phyloP scores from a whole-genome alignment of 2,797 vertebrate genomes.

The Echeneis naucrates region DNA sequence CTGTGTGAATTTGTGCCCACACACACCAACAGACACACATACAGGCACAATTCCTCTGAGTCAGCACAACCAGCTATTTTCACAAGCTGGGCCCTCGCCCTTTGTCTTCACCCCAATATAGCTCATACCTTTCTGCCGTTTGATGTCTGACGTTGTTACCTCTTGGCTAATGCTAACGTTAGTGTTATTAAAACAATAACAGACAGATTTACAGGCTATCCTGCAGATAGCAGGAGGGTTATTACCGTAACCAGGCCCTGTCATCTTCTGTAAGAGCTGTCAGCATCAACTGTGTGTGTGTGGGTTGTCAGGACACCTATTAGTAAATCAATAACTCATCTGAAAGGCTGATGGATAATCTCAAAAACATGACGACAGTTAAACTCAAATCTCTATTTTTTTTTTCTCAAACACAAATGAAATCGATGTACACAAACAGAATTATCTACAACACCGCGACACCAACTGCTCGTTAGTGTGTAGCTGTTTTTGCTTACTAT shows the following conservation, averaged over 20 bases:
- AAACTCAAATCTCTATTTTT: conserved; percentile 1
- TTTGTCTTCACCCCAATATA: conserved; percentile 67
- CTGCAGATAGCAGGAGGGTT: conserved; percentile 64
- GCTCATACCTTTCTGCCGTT: conserved; percentile 60
- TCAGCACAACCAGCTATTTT: conserved; percentile 79
- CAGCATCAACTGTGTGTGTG: conserved; percentile 18
- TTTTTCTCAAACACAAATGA: not conserved
- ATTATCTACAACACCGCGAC: too few relatives aligned
- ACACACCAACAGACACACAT: conserved; percentile 31
- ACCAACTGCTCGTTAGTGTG: too few relatives aligned
- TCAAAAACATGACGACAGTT: not conserved
- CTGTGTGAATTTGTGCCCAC: conserved; percentile 43
- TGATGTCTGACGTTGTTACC: conserved; percentile 68
- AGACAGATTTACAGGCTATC: conserved; percentile 70
- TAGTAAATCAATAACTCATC: not conserved
- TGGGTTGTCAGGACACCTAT: conserved; percentile 14
- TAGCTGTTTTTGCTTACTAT: too few relatives aligned
- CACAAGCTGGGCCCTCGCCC: conserved; percentile 65
- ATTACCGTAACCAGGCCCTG: conserved; percentile 64
- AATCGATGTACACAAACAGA: too few relatives aligned
- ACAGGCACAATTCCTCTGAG: conserved; percentile 49
- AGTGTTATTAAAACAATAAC: conserved; percentile 77
- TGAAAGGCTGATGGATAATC: not conserved
- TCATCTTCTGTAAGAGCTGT: conserved; percentile 68
- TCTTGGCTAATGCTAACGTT: conserved; percentile 74